Evolutionary conservation across 1,140 invertebrate species (phyloP).

Genomic region (Drosophila yakuba): DNA sequence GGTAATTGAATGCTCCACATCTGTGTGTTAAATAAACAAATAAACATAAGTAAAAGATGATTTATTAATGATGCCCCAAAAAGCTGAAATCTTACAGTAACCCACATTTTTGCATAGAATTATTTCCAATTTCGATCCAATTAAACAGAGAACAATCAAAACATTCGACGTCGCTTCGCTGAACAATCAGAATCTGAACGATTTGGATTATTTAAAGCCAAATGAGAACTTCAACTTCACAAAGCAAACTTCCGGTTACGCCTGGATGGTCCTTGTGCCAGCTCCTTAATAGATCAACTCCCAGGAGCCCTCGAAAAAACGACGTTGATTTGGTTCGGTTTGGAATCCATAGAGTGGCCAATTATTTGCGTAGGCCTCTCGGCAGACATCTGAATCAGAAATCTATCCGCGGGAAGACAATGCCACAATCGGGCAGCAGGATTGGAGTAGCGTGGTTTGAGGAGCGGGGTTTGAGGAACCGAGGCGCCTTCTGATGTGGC

Average conservation of each 20-base stretch:
- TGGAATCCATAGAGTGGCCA: conserved; percentile 45
- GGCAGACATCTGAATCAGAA: conserved; percentile 28
- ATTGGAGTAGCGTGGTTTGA: neutral
- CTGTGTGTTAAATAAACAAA: neutral
- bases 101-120: neutral
- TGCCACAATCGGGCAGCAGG: conserved; percentile 2
- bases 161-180: neutral
- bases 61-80: neutral
- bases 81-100: too few species aligned
- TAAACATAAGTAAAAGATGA: neutral
- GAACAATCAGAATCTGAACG: conserved; percentile 10
- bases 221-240: conserved; percentile 23
- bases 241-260: conserved; percentile 26
- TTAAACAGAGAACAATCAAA: neutral
- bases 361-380: conserved; percentile 47
- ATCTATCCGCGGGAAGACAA: conserved; percentile 23
- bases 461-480: neutral
- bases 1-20: conserved; percentile 28
- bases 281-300: conserved; percentile 40
- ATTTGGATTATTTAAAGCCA: conserved; percentile 1
- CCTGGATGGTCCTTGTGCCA: conserved; percentile 4
- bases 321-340: conserved; percentile 22
- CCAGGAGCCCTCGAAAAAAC: conserved; percentile 40
- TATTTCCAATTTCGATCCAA: neutral
- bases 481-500: conserved; percentile 59